Conservation (phyloP, 2,797 vertebrate species). For the Gastrophryne carolinensis region DNA sequence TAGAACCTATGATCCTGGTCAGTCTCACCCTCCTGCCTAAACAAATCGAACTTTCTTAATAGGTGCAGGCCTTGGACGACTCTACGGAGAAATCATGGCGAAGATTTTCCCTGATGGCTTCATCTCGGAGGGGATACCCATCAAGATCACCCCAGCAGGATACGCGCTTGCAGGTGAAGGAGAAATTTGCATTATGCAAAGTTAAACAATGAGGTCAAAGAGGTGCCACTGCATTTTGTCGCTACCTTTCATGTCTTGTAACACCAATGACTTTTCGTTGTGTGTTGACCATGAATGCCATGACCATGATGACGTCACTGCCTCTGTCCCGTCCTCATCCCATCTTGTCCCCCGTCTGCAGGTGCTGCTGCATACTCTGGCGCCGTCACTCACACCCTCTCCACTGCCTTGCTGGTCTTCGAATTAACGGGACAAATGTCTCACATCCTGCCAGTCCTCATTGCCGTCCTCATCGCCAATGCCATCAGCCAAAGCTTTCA, state of each 20-base stretch:
- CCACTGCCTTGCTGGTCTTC: constrained; percentile 51
- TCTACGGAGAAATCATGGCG: constrained; percentile 47
- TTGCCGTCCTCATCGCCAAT: constrained; percentile 51
- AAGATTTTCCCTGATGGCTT: constrained; percentile 51
- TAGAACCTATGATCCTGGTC: too few relatives aligned
- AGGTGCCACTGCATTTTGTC: too few relatives aligned
- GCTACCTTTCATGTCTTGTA: too few relatives aligned
- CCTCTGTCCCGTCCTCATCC: not conserved
- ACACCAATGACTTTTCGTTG: too few relatives aligned
- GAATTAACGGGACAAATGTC: constrained; percentile 56
- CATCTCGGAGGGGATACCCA: constrained; percentile 44
- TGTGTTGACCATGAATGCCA: too few relatives aligned
- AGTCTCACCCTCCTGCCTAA: too few relatives aligned
- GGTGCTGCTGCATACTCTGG: constrained; percentile 51
- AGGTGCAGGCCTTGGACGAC: constrained; percentile 43
- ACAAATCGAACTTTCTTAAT: not conserved
- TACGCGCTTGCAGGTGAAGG: constrained; percentile 52
- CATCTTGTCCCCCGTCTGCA: not conserved
- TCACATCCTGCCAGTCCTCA: constrained; percentile 50
- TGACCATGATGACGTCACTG: too few relatives aligned
- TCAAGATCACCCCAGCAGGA: constrained; percentile 46
- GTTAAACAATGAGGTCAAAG: too few relatives aligned
- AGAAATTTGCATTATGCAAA: not conserved
- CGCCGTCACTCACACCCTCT: constrained; percentile 53
- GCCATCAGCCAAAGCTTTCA: constrained; percentile 53